phyloP scores from a whole-genome alignment of 2,888 invertebrate species.

The Ochropleura plecta region DNA sequence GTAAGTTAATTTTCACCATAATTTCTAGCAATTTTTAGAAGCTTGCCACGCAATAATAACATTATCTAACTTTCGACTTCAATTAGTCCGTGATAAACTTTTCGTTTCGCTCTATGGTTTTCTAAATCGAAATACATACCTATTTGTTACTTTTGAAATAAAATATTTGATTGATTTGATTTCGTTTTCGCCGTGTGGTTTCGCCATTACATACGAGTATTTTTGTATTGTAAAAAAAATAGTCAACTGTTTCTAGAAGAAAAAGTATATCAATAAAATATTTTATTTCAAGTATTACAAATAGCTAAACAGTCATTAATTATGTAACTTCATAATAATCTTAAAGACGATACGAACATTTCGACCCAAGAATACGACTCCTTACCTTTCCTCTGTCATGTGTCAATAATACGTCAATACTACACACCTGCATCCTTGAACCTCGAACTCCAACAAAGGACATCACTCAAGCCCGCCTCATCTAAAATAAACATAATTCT shows the following conservation, averaged over 20 bases:
- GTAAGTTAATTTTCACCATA: background rate
- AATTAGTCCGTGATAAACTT: background rate
- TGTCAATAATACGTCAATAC: conserved; percentile 21
- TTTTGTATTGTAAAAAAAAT: too few relatives aligned
- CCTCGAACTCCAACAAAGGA: conserved; percentile 40
- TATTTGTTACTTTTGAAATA: too few relatives aligned
- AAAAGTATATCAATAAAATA: too few relatives aligned
- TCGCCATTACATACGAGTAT: too few relatives aligned
- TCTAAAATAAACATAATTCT: conserved; percentile 52
- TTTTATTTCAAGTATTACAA: too few relatives aligned
- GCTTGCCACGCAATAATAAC: background rate
- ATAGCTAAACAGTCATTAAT: background rate
- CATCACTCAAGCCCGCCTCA: conserved; percentile 22
- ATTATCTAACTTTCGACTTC: background rate
- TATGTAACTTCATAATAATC: background rate
- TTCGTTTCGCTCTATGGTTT: background rate
- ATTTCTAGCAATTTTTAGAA: background rate
- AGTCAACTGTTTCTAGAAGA: too few relatives aligned
- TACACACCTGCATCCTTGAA: conserved; percentile 47
- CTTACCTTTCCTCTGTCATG: conserved; percentile 2
- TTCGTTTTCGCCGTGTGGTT: too few relatives aligned
- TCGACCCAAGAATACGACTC: background rate
- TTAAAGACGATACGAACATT: background rate
- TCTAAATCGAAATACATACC: background rate
- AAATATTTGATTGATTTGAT: too few relatives aligned